Evolutionary conservation across 2,888 invertebrate genomes (phyloP), one percentile per base, ranked within the genome.

Genomic region (Pseudococcus longispinus): DNA sequence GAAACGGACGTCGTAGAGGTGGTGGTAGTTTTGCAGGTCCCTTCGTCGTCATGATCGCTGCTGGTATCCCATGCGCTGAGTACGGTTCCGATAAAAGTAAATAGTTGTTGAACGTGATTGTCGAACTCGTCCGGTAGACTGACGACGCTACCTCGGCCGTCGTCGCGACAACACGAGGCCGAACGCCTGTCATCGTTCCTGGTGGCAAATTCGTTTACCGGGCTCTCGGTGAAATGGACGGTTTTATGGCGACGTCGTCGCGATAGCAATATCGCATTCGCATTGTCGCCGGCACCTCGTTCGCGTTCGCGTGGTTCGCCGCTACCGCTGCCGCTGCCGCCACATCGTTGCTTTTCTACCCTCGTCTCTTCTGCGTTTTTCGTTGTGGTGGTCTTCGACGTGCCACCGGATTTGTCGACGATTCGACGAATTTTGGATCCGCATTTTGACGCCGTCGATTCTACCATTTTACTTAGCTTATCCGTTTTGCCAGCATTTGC

Each of bases 21-120:
- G 74, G 74, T 74, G 46, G 84, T 74, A 4, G 82, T 70, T 42
- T 85, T 85, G 37, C 87, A 87, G 87, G 88, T 87, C 83, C 46
- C 65, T 23, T 86, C 82, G 29, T 84, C 84, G 60, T 83, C 83
- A 46, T 84, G 94, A 89, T 93, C 94, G 88, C 94, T 94, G 89
- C 94, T 94, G 88, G 94, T 94, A 32, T 95, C 94, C 95, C 95
- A 95, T 83, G 95, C 94, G 90, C 95, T 95, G 88, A 95, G 91
- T 86, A 95, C 95, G 89, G 94, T 94, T 91, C 95, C 95, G 89
- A 95, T 95, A 90, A 95, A 95, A 91, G 95, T 95, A 91, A 95
- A 95, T 89, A 95, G 92, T 91, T 95, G 94, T 91, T 95, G 95
- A 83, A 95, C 95, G 91, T 89, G 89, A 83, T 89, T 88, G 85